A percentile compares a stretch with the other conserved stretches of the same genome.
phyloP scores from a whole-genome alignment of 2,888 invertebrate genomes.

The Hanleya hanleyi region DNA sequence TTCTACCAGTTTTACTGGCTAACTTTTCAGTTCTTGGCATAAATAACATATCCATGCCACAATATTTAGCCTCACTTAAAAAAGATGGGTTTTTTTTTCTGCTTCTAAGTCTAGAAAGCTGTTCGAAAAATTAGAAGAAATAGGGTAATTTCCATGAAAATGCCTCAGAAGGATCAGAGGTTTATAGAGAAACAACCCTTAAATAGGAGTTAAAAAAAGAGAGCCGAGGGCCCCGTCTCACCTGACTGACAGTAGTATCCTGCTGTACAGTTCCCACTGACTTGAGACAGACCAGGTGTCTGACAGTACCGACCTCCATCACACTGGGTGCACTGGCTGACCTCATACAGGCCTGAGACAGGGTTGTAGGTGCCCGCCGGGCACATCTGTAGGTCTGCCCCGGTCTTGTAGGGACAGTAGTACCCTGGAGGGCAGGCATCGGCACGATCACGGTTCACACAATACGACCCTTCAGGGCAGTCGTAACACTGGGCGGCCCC shows the following conservation, averaged over 20 bases:
- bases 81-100: too few relatives aligned
- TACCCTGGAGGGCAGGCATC: slow-evolving; percentile 61
- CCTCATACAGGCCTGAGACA: slow-evolving; percentile 46
- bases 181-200: not conserved
- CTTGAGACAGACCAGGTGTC: slow-evolving; percentile 48
- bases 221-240: slow-evolving; percentile 19
- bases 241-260: slow-evolving; percentile 69
- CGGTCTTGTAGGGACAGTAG: slow-evolving; percentile 67
- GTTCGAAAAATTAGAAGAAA: too few relatives aligned
- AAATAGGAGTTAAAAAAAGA: not conserved
- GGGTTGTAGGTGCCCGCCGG: slow-evolving; percentile 70
- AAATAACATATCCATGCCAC: too few relatives aligned
- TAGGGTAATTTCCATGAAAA: not conserved
- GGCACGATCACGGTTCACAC: slow-evolving; percentile 64
- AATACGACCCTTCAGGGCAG: slow-evolving; percentile 68
- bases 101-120: too few relatives aligned
- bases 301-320: slow-evolving; percentile 67
- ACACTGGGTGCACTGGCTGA: slow-evolving; percentile 67
- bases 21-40: too few relatives aligned
- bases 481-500: slow-evolving; percentile 64
- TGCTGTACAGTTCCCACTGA: slow-evolving; percentile 58
- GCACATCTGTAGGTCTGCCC: slow-evolving; percentile 66
- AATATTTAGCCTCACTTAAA: too few relatives aligned
- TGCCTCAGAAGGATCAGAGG: not conserved
- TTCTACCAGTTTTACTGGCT: too few relatives aligned